These are phyloP conservation scores for Atta texana DNA, from an alignment of 1,140 invertebrate genomes.

Conservation along the genomic window DNA sequence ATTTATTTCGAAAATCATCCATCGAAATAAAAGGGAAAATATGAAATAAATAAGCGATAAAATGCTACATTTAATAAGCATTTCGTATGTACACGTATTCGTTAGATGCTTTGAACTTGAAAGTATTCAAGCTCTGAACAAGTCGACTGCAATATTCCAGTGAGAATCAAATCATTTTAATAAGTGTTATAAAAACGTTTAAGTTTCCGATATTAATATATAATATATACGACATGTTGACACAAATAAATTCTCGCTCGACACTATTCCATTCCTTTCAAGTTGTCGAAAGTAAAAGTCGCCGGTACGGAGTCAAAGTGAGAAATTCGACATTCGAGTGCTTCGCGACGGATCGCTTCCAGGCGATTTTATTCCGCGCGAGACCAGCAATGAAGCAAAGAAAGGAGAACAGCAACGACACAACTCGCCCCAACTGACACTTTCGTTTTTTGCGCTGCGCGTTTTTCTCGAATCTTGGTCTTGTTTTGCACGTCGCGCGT, in stretches of 20 bases:
- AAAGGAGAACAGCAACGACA: constrained; percentile 72
- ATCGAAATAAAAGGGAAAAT: background rate
- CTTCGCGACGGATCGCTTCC: constrained; percentile 55
- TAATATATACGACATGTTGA: background rate
- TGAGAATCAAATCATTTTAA: background rate
- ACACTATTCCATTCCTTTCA: constrained; percentile 39
- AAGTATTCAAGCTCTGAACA: constrained; percentile 9
- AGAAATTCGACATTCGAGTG: constrained; percentile 34
- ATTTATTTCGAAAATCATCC: constrained; percentile 12
- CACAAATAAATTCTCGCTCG: constrained; percentile 12
- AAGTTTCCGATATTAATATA: background rate
- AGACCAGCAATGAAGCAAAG: constrained; percentile 62
- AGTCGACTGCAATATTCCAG: background rate
- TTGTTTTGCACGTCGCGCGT: constrained; percentile 29
- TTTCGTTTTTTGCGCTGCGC: constrained; percentile 47
- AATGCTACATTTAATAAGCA: background rate
- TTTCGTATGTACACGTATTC: background rate
- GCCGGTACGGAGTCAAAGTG: background rate
- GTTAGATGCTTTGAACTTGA: background rate
- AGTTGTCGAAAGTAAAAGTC: background rate
- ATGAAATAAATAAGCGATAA: background rate
- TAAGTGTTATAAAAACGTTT: background rate
- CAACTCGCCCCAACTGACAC: constrained; percentile 81
- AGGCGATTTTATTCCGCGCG: constrained; percentile 52
- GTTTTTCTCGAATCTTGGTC: constrained; percentile 41